Evolutionary conservation across 2,797 vertebrate species (phyloP).

Genomic region (Hylomyscus alleni): DNA sequence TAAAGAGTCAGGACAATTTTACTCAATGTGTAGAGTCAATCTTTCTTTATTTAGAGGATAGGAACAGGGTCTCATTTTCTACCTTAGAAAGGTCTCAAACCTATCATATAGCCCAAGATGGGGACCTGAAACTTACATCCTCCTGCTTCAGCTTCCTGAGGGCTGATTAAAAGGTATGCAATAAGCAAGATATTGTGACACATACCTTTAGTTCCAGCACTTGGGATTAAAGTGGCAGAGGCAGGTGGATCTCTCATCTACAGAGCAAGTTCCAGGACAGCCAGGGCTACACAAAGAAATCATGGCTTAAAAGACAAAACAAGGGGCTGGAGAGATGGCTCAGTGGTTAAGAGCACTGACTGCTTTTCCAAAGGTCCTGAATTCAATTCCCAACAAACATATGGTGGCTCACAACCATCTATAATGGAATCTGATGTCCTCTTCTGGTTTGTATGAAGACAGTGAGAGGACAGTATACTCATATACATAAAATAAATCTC

Average conservation of each 20-base stretch:
- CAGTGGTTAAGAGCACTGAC: too few species aligned
- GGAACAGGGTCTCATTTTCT: background rate
- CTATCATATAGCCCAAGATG: background rate
- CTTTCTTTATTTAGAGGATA: background rate
- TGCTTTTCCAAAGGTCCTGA: too few species aligned
- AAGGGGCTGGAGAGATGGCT: too few species aligned
- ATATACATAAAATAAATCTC: too few species aligned
- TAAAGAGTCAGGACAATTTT: background rate
- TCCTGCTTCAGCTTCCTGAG: background rate
- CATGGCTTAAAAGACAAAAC: background rate
- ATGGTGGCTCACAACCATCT: too few species aligned
- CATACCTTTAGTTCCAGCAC: background rate
- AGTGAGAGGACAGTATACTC: too few species aligned
- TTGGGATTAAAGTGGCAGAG: background rate
- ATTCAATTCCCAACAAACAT: too few species aligned
- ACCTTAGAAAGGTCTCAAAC: background rate
- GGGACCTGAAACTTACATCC: background rate
- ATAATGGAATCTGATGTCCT: too few species aligned
- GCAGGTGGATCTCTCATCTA: background rate
- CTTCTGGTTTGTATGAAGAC: too few species aligned
- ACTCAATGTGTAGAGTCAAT: background rate
- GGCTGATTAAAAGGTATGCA: background rate
- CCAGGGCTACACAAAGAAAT: background rate
- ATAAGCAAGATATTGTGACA: background rate
- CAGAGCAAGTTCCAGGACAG: background rate